phyloP scores from a whole-genome alignment of 2,888 invertebrate genomes.

The Spilarctia lutea region DNA sequence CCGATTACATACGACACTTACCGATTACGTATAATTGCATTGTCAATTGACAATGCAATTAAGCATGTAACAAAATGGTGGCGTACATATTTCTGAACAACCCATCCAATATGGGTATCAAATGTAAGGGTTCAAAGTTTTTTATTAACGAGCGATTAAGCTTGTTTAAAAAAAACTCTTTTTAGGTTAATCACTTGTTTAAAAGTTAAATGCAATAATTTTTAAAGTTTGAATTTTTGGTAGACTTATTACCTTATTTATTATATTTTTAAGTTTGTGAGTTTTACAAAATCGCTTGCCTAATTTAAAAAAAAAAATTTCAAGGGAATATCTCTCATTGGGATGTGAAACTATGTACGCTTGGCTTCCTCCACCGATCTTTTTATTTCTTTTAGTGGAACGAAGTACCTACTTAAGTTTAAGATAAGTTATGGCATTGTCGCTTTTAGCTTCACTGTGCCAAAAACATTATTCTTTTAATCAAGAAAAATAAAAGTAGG shows the following conservation, averaged over 20 bases:
- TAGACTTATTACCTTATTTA: background rate
- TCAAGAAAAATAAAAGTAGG: background rate
- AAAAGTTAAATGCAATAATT: too few species aligned
- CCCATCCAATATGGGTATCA: too few species aligned
- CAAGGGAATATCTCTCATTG: background rate
- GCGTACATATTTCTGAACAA: too few species aligned
- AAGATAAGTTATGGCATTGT: conserved; percentile 3
- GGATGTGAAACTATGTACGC: background rate
- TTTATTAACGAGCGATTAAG: too few species aligned
- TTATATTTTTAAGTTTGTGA: background rate
- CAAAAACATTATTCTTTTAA: background rate
- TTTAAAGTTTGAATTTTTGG: too few species aligned
- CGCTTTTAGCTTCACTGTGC: background rate
- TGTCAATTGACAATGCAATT: too few species aligned
- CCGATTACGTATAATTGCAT: too few species aligned
- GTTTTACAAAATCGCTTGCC: background rate
- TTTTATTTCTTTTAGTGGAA: conserved; percentile 5
- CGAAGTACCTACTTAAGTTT: background rate
- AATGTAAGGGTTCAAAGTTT: too few species aligned
- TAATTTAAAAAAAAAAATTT: background rate
- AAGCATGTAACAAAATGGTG: too few species aligned
- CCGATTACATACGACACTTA: too few species aligned
- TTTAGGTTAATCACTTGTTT: too few species aligned
- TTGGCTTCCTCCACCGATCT: background rate
- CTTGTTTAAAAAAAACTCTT: too few species aligned